Base-by-base conservation (phyloP, 2,888 invertebrate species). In the Chrysolina haemoptera region DNA sequence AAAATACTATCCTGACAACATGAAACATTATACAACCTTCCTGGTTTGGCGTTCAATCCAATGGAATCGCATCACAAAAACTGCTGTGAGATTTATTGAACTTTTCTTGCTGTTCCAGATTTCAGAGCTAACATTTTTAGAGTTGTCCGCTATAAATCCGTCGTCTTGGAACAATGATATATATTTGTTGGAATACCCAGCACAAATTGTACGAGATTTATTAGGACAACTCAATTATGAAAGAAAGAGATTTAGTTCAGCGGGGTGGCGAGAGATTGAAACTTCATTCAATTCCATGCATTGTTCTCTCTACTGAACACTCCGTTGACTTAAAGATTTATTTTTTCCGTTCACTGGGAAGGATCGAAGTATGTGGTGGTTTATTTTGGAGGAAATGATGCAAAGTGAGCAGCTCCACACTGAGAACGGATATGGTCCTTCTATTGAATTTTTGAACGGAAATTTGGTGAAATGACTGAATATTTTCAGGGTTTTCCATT, bases 191-290 rank as follows among this genome's bases (percentile, higher is more conserved):
- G 62, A 62, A 66, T 53, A 70, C 48, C 66, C 65, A 70, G 46
- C 20, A 65, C 59, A 74, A 66, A 50, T n/a, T 48, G 41, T 62
- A 68, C 41, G 50, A 70, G 73, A 70, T 74, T 74, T 74, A 73
- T 73, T 69, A 55, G 53, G 69, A 73, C 70, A 65, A 62, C 64
- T 73, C 65, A 65, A 69, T 73, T 62, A 48, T 66, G 48, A 70
- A 65, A 64, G 6, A 66, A 53, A 18, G 48, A 14, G 48, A 35
- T 53, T 50, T 27, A 59, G 59, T 27, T 27, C 22, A 22, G 22
- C 27, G 18, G 53, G 20, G 53, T 20, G 53, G 11, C 20, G 53
- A 53, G 53, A 53, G 53, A 20, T 20, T 20, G 53, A 53, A 53
- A 53, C 20, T 53, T 20, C 20, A 53, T 53, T 53, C 53, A 18